Conservation (phyloP, 2,797 vertebrate genomes). For the Anisognathus igniventris region DNA sequence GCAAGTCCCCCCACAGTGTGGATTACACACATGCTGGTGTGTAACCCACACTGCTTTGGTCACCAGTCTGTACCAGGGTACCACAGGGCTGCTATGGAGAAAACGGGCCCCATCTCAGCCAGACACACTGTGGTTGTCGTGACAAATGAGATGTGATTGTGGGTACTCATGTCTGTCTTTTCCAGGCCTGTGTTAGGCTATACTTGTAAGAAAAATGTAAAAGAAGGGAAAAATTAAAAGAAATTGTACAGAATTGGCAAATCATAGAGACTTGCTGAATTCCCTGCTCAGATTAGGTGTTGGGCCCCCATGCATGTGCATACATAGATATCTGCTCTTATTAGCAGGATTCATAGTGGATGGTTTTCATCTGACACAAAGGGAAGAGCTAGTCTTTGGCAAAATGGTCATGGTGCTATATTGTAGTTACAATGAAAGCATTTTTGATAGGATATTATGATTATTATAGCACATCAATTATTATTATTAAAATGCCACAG, state of each 20-base stretch:
- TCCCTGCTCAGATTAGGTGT: background rate
- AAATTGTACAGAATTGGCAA: background rate
- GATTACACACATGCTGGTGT: background rate
- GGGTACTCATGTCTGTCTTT: background rate
- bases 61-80: background rate
- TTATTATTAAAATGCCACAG: background rate
- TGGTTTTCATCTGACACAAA: accelerated
- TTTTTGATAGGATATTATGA: background rate
- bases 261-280: too few relatives aligned
- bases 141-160: background rate
- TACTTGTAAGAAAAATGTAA: background rate
- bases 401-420: background rate
- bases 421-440: background rate
- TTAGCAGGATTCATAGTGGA: background rate
- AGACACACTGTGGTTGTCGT: accelerated
- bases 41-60: background rate
- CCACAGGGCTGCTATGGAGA: background rate
- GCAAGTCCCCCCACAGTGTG: background rate
- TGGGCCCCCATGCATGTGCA: background rate
- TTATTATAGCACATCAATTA: background rate
- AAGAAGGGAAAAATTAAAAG: background rate
- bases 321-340: background rate
- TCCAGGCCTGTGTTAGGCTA: background rate
- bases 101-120: background rate
- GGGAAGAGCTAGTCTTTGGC: background rate